Percentiles rank a stretch among this genome's conserved stretches.
These are phyloP conservation scores for Melanogrammus aeglefinus DNA, from an alignment of 2,797 vertebrate species.

Conservation along the genomic window DNA sequence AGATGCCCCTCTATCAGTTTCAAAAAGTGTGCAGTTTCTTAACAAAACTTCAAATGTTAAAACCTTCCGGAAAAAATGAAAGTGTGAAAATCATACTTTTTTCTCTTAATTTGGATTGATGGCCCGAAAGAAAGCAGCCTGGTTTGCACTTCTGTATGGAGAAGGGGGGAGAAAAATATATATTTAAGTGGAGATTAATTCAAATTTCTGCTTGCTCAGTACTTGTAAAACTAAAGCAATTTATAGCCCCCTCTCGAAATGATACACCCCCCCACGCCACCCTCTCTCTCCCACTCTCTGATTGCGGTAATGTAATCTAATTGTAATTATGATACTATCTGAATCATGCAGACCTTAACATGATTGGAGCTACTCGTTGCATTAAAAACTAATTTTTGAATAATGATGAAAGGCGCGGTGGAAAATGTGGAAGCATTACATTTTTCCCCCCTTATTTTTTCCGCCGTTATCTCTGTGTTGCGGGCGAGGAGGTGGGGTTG, in stretches of 20 bases:
- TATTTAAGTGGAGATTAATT: conserved; percentile 99
- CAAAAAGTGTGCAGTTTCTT: conserved; percentile 27
- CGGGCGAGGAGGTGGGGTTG: conserved; percentile 13
- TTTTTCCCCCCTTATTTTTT: not conserved
- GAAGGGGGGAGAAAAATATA: conserved; percentile 73
- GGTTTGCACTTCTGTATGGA: conserved; percentile 93
- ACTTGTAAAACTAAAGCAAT: conserved; percentile 99
- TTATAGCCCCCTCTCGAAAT: conserved; percentile 99
- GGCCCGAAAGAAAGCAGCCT: conserved; percentile 91
- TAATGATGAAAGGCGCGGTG: conserved; percentile 99
- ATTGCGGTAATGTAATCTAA: conserved; percentile 99
- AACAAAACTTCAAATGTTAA: conserved; percentile 65
- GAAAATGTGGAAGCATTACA: conserved; percentile 85
- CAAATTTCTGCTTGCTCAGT: conserved; percentile 99
- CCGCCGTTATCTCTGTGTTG: conserved; percentile 85
- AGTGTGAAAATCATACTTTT: conserved; percentile 78
- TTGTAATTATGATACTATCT: conserved; percentile 99
- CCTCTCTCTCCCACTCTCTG: conserved; percentile 69
- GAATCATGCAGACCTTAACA: conserved; percentile 99
- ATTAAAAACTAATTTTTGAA: conserved; percentile 99
- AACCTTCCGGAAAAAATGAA: conserved; percentile 46
- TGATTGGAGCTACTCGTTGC: conserved; percentile 99
- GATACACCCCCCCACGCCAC: conserved; percentile 74
- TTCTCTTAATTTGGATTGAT: conserved; percentile 96
- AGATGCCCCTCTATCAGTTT: not conserved